These are phyloP conservation scores for Lagopus leucura DNA, from an alignment of 2,113 vertebrate genomes.

Conservation along the genomic window DNA sequence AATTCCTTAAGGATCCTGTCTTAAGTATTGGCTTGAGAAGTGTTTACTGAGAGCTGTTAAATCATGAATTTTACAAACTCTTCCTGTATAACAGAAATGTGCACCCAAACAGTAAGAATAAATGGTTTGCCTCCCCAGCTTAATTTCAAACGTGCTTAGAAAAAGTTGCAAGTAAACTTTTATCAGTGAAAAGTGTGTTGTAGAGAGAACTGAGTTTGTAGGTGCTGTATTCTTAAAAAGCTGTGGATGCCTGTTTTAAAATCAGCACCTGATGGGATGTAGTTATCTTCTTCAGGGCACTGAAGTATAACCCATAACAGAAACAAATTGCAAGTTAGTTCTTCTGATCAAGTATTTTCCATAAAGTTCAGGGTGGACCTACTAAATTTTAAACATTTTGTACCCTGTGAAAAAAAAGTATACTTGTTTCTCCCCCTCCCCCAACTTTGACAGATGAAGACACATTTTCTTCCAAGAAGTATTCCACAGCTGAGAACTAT, in stretches of 20 bases:
- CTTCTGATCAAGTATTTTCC: background rate
- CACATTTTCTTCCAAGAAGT: background rate
- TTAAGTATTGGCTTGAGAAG: background rate
- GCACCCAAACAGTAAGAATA: background rate
- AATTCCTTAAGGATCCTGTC: background rate
- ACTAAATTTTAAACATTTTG: background rate
- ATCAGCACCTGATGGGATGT: background rate
- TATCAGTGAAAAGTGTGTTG: background rate
- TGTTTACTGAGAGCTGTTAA: conserved; percentile 3
- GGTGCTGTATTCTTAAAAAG: background rate
- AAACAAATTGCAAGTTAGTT: background rate
- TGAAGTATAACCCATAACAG: background rate
- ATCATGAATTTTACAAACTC: background rate
- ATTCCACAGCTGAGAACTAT: background rate
- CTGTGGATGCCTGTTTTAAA: background rate
- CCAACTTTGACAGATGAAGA: background rate
- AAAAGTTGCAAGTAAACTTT: background rate
- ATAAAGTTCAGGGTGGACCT: background rate
- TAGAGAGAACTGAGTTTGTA: background rate
- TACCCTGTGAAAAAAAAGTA: background rate
- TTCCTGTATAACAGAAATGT: background rate
- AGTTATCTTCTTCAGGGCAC: background rate
- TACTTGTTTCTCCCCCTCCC: background rate
- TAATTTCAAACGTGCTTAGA: background rate
- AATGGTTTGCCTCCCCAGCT: background rate